Conservation (phyloP, 2,113 vertebrate genomes). For the Dasyornis broadbenti region DNA sequence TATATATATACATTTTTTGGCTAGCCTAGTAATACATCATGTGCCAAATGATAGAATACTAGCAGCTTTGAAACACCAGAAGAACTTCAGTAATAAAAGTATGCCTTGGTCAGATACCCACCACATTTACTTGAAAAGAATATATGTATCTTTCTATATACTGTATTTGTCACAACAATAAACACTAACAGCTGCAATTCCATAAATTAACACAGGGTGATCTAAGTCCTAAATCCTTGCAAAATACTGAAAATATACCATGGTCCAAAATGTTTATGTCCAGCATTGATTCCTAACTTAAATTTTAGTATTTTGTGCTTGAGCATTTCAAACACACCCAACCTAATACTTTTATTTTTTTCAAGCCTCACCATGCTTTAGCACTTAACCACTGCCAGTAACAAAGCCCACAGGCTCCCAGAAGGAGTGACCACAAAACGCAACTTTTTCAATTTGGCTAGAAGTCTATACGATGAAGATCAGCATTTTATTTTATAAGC, state of each 20-base stretch:
- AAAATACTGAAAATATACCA: neutral
- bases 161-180: neutral
- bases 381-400: neutral
- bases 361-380: neutral
- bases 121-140: neutral
- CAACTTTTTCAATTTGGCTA: neutral
- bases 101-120: neutral
- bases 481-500: neutral
- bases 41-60: conserved; percentile 16
- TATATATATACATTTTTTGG: neutral
- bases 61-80: neutral
- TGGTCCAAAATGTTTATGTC: neutral
- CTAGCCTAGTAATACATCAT: neutral
- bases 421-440: neutral
- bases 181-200: conserved; percentile 4
- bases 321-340: neutral
- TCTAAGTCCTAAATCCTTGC: neutral
- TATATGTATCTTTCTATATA: neutral
- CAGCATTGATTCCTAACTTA: neutral
- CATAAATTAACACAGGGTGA: neutral
- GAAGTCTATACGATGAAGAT: neutral
- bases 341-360: neutral
- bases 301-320: neutral
- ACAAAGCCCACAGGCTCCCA: neutral
- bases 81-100: neutral